Evolutionary conservation across 2,113 vertebrate genomes (phyloP), one percentile per base, ranked within the genome.

Genomic region (Osmerus mordax): DNA sequence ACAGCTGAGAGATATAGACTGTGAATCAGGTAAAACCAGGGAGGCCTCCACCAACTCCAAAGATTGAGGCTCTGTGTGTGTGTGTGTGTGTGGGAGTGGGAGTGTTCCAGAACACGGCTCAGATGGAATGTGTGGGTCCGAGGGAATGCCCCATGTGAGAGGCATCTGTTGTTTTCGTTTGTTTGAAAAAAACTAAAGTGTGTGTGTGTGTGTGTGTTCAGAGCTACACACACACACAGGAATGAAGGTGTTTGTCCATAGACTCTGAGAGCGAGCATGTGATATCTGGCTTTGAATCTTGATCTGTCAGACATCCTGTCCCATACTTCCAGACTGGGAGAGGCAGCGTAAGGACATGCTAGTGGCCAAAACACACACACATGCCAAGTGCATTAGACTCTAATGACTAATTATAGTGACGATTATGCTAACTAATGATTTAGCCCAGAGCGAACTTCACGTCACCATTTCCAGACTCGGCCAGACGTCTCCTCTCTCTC

Each of bases 291-390:
- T 63, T 65, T 58, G 74, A 69, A 68, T 60, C 29, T 47, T 80
- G 75, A 86, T 83, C 76, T 71, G 76, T 62, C 72, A 86, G 79
- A 88, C 78, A 21, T 75, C 65, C 60, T 82, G 86, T 88, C 81
- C 79, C 75, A 64, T 36, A 77, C 3, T 21, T 58, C 11, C 3
- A 28, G 54, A 77, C 11, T 58, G 13, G 66, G 55, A 73, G 13
- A 19, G 85, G 74, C 84, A 84, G 71, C 3, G 4, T 16, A 68
- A 78, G 72, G 11, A 67, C 67, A 77, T 58, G 53, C 28, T 72
- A 84, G 76, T 70, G 21, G 67, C 75, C 52, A 79, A 66, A 65
- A 36, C 54, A 64, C 71, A 13, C 70, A n/a, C 71, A 16, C 9
- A 58, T 23, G 47, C 63, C 55, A 47, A 47, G 41, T 11, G 41